Conservation (phyloP, 2,797 vertebrate genomes). For the Muraenolepis orangiensis region DNA sequence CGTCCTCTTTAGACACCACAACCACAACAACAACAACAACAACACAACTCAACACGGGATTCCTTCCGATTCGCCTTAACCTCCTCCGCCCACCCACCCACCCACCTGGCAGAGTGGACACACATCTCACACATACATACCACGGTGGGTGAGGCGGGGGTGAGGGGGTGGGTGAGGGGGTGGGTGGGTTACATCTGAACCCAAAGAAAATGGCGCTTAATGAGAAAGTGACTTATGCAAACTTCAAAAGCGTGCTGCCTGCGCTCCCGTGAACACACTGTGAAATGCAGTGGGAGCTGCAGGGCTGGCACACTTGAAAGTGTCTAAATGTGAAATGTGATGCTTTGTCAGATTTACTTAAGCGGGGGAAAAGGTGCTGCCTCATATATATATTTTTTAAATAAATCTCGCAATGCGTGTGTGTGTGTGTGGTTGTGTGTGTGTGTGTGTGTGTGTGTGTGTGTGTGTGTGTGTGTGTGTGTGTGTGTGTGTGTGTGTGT, state of each 20-base stretch:
- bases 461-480: background rate
- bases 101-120: slow-evolving; percentile 30
- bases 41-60: too few relatives aligned
- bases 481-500: too few relatives aligned
- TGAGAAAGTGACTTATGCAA: slow-evolving; percentile 68
- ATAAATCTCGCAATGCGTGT: background rate
- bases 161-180: slow-evolving; percentile 1
- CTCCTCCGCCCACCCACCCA: too few relatives aligned
- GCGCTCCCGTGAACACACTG: slow-evolving; percentile 58
- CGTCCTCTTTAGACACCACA: too few relatives aligned
- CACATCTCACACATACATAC: too few relatives aligned
- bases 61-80: slow-evolving; percentile 34
- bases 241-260: slow-evolving; percentile 68
- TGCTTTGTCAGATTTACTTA: slow-evolving; percentile 51
- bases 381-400: background rate
- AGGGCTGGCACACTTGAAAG: slow-evolving; percentile 66
- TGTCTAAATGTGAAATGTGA: slow-evolving; percentile 56
- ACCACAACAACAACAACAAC: too few relatives aligned
- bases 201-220: slow-evolving; percentile 64
- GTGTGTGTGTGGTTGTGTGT: background rate
- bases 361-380: background rate
- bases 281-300: slow-evolving; percentile 69
- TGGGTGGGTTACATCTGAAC: slow-evolving; percentile 43
- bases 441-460: background rate
- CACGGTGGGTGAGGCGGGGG: background rate